Base-by-base conservation (phyloP, 64 coral and sea anemone genomes). In the Stichodactyla helianthus region DNA sequence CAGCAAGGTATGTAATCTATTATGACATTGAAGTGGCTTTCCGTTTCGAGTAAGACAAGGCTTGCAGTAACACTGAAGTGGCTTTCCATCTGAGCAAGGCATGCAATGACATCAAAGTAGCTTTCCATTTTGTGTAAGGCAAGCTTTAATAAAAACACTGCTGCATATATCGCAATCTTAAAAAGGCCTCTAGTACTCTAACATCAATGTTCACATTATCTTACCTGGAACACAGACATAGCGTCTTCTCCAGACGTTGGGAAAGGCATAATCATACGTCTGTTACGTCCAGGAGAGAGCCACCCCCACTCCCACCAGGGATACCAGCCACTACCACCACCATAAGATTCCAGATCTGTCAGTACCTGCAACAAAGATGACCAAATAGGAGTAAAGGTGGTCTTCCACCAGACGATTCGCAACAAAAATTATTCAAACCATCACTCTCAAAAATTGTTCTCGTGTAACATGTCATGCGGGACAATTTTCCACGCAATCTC, bases 281-380 rank as follows among this genome's bases (percentile, higher is more conserved):
- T 86, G 0, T 88, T 61, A 0, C 68, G 77, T 13, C 76, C 65
- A 6, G 51, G 60, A 1, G 67, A 10, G 31, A 76, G 60, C 14
- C 79, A 83, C 15, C 85, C 89, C 84, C 92, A 93, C 11, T 94
- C 88, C 83, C 79, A 89, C 85, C 88, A 96, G 22, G 94, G 94
- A 44, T 87, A 93, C 67, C 27, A 77, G 7, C 77, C 55, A 8
- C 58, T 23, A 2, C 61, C 83, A 79, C 71, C 86, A 78, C 88
- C 86, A 64, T 98, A 98, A 53, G 88, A 89, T 67, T 98, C 86
- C 52, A 98, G 83, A 18, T 98, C 95, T 60, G 80, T 44, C 52
- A 98, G 86, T 5, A 94, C 87, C 95, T 97, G 31, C 11, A 8
- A 74, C 2, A 74, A 5, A 79, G 71, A 52, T 16, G 6, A 65